Base-by-base conservation (phyloP, 2,113 vertebrate genomes). In the Marcusenius ussheri region DNA sequence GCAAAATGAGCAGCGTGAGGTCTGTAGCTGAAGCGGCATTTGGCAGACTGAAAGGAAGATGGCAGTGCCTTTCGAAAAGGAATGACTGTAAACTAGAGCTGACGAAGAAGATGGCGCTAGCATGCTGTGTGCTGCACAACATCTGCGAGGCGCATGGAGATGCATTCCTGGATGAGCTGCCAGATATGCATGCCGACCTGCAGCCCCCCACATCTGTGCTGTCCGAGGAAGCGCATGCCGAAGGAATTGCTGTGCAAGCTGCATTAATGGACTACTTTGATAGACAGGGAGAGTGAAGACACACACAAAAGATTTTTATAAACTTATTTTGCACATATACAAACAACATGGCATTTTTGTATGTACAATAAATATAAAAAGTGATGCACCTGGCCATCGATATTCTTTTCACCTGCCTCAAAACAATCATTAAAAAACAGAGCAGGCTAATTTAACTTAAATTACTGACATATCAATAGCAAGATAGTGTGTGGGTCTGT, bases 121-220 rank as follows among this genome's bases (percentile, higher is more conserved):
- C 91, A 49, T 92, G 91, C 80, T 90, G 89, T 86, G 90, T 89
- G 49, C 88, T 92, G 2, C 90, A 90, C 46, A 92, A 91, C 56
- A 90, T 91, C 27, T 92, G 87, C 49, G 87, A 92, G 70, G 90
- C 88, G 45, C 35, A 80, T 74, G 91, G 87, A 3, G 89, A 90
- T 15, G 27, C 7, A 45, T 83, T 92, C 85, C 27, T 86, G 8
- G 89, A 91, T n/a, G 91, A 92, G n/a, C 50, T 31, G 24, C 86
- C 86, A 35, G 86, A 35, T 15, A 58, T 13, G 86, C 77, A 35
- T 17, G 39, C 70, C 47, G n/a, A 84, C 49, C 50, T 66, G 13
- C 88, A 90, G 88, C 90, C 86, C 10, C 88, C 86, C 35, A 15
- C 15, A 35, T 49, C 49, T 13, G 77, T 42, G 45, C 58, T 87